Evolutionary conservation across 1,140 invertebrate genomes (phyloP), one percentile per base, ranked within the genome.

Genomic region (Papilio polytes): DNA sequence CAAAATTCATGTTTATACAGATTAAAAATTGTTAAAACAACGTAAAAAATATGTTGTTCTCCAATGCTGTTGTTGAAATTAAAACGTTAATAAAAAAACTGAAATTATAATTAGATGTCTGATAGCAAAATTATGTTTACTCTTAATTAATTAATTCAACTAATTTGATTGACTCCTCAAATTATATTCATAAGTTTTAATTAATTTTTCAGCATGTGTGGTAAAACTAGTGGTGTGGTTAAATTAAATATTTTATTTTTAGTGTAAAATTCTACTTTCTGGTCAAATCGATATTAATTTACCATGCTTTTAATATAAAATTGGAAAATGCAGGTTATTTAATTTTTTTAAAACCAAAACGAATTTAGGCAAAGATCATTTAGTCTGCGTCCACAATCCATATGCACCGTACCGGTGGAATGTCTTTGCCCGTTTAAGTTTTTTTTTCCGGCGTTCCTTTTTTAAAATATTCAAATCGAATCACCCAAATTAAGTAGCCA

Each of bases 401-500:
- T 53, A 20, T 78, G 77, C 56, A 73, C 80, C 83, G 80, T 83
- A 77, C 82, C 85, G 80, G 82, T 85, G 91, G 92, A 94, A 94
- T 94, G 92, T 90, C 87, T 91, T 87, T 88, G 86, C 85, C 85
- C 85, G 85, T 87, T 86, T 82, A 79, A 83, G 63, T 36, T 70
- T 70, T 91, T 88, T 89, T 89, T 88, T 74, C 82, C 80, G 82
- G 82, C 80, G 84, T 88, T 85, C 86, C 87, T 91, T 90, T 93
- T 91, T 91, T 90, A 89, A 90, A 70, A 92, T 90, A 94, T 95
- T 95, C 92, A 93, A 94, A 93, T 94, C 90, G 92, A 94, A 95
- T 94, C 92, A 93, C 90, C 93, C 93, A 94, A 95, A 95, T 95
- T 95, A 95, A 95, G 94, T 95, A 95, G 91, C 94, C 94, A 95